Percentiles rank a stretch among this genome's conserved stretches.
These are phyloP conservation scores for Sinocyclocheilus grahami DNA, from an alignment of 2,113 vertebrate species.

Conservation along the genomic window DNA sequence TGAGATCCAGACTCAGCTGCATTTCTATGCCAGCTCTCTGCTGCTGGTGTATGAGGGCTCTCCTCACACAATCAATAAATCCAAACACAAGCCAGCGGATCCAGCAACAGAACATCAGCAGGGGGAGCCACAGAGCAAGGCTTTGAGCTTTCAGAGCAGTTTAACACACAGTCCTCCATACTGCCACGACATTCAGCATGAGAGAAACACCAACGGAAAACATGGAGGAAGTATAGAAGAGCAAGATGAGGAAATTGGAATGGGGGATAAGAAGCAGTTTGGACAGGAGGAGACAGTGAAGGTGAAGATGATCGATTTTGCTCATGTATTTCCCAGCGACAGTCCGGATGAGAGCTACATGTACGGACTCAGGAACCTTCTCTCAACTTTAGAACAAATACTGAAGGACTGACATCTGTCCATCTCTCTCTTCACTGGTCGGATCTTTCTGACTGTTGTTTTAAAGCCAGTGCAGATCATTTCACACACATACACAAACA, in stretches of 20 bases:
- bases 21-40: conserved; percentile 94
- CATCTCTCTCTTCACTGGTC: background rate
- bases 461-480: background rate
- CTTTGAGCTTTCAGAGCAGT: background rate
- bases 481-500: background rate
- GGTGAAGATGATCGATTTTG: conserved; percentile 98
- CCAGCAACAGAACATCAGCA: conserved; percentile 15
- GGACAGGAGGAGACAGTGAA: conserved; percentile 70
- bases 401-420: conserved; percentile 76
- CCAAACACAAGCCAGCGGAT: conserved; percentile 22
- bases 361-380: conserved; percentile 90
- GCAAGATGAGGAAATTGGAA: conserved; percentile 81
- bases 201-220: conserved; percentile 28
- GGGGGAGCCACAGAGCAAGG: conserved; percentile 76
- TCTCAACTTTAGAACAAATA: conserved; percentile 88
- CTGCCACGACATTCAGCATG: background rate
- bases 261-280: conserved; percentile 20
- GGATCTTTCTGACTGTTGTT: background rate
- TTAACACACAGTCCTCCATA: background rate
- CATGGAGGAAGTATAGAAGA: conserved; percentile 54
- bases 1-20: conserved; percentile 85
- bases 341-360: conserved; percentile 88
- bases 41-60: conserved; percentile 94
- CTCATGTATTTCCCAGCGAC: conserved; percentile 92
- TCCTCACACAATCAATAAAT: background rate